A percentile compares a stretch with the other conserved stretches of the same genome.
These are phyloP conservation scores for Pteruthius melanotis DNA, from an alignment of 2,113 vertebrate species.

Conservation along the genomic window DNA sequence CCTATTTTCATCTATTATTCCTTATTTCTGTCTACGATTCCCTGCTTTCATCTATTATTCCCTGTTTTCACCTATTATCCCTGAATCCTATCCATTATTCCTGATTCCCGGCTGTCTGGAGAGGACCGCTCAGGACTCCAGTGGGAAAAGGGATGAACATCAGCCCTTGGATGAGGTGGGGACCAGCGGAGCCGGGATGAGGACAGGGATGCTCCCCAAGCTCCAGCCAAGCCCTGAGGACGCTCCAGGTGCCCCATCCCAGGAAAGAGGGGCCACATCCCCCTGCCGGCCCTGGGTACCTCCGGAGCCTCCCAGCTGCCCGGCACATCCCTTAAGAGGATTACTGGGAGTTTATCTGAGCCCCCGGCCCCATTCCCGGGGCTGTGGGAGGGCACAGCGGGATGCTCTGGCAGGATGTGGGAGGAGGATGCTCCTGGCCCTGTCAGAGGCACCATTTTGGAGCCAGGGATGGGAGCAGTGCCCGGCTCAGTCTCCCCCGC, in stretches of 20 bases:
- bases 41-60: neutral
- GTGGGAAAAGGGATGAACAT: neutral
- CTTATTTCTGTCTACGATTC: neutral
- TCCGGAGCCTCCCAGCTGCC: neutral
- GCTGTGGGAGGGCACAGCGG: neutral
- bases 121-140: neutral
- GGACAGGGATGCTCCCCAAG: neutral
- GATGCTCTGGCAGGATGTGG: neutral
- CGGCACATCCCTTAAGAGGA: neutral
- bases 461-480: fast-evolving
- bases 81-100: neutral
- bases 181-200: fast-evolving
- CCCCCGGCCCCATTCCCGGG: neutral
- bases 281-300: no score
- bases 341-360: neutral
- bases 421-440: neutral
- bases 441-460: neutral
- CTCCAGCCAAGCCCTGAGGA: neutral
- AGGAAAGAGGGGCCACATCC: neutral
- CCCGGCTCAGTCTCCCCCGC: fast-evolving
- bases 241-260: neutral
- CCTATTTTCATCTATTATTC: neutral
- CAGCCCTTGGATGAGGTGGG: fast-evolving
- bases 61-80: no score
- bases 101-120: neutral